phyloP scores from a whole-genome alignment of 2,888 invertebrate species.

The Odontocolon sp. region DNA sequence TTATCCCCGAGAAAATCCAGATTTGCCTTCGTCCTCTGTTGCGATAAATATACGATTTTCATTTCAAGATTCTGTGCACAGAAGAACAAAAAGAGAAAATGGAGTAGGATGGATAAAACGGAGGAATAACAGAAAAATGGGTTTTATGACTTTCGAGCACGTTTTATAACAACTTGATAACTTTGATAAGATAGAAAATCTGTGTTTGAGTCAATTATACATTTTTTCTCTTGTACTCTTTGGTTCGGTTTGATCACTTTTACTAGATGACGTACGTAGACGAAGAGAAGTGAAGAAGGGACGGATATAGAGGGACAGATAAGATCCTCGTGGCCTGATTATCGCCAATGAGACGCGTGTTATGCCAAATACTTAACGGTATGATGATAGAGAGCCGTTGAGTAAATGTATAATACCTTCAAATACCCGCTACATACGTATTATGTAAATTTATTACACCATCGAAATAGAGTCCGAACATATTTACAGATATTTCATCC shows the following conservation, averaged over 20 bases:
- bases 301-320: not conserved
- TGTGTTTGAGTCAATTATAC: not conserved
- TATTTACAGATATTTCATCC: not conserved
- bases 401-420: not conserved
- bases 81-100: not conserved
- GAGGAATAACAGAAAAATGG: not conserved
- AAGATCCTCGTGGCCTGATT: conserved; percentile 19
- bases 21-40: not conserved
- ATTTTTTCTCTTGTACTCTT: not conserved
- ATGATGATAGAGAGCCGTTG: not conserved
- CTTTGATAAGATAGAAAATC: not conserved
- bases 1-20: conserved; percentile 50
- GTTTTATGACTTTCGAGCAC: not conserved
- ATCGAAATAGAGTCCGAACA: not conserved
- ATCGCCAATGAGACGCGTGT: not conserved
- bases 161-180: not conserved
- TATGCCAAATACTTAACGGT: conserved; percentile 4
- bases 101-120: not conserved
- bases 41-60: conserved; percentile 34
- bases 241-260: not conserved
- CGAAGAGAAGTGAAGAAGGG: not conserved
- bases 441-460: conserved; percentile 12
- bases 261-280: not conserved
- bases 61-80: not conserved
- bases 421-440: not conserved